Evolutionary conservation across 2,888 invertebrate species (phyloP).

Genomic region (Zelleria hepariella): DNA sequence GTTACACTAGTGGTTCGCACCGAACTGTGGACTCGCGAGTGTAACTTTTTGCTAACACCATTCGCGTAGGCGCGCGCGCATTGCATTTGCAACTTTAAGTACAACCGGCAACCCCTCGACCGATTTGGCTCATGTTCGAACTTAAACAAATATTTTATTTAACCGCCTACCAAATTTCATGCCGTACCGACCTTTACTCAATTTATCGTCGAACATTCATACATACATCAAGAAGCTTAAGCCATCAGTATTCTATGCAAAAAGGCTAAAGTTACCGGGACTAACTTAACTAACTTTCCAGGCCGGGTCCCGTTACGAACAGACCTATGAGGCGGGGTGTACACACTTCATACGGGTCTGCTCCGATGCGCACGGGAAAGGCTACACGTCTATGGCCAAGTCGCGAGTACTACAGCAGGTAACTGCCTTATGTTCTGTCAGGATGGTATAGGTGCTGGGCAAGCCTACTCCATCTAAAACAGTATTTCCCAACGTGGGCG

Average conservation of each 20-base stretch:
- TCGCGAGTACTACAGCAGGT: background rate
- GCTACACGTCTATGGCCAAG: constrained; percentile 41
- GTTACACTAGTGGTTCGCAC: too few species aligned
- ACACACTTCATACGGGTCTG: constrained; percentile 83
- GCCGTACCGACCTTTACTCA: background rate
- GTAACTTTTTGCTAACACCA: too few species aligned
- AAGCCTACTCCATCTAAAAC: background rate
- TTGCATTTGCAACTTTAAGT: background rate
- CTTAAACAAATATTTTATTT: background rate
- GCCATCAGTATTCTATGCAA: background rate
- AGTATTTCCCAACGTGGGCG: background rate
- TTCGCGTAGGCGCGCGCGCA: too few species aligned
- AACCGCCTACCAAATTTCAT: background rate
- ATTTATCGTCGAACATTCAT: background rate
- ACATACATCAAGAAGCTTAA: background rate
- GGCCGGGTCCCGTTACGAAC: constrained; percentile 89
- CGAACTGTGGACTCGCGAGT: too few species aligned
- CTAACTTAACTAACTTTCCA: constrained; percentile 39
- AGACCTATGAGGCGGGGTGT: constrained; percentile 79
- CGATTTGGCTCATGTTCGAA: background rate
- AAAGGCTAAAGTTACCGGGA: background rate
- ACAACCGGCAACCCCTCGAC: too few species aligned
- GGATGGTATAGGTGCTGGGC: too few species aligned
- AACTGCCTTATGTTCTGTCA: background rate
- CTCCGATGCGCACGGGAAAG: constrained; percentile 79